Evolutionary conservation across 2,113 vertebrate species (phyloP).

Genomic region (Corydoras maculifer): DNA sequence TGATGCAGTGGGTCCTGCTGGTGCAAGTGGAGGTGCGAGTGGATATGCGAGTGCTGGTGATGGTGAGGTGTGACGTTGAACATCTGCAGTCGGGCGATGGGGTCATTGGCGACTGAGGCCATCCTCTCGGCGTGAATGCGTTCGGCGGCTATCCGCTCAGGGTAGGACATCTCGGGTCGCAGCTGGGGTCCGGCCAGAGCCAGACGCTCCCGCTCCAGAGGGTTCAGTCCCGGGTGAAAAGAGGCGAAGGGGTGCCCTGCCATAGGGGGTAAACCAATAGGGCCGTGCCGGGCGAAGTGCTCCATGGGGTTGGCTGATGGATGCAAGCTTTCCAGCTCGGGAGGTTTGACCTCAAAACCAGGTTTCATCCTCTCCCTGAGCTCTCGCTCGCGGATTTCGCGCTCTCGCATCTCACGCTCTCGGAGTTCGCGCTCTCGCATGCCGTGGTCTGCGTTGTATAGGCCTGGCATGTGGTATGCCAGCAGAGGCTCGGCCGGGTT

Average conservation of each 20-base stretch:
- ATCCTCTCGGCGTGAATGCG: slow-evolving; percentile 91
- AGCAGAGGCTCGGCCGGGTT: slow-evolving; percentile 87
- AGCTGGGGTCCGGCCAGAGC: slow-evolving; percentile 87
- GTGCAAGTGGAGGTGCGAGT: slow-evolving; percentile 97
- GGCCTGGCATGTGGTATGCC: slow-evolving; percentile 92
- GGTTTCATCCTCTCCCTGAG: slow-evolving; percentile 95
- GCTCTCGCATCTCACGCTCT: slow-evolving; percentile 83
- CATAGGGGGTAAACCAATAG: slow-evolving; percentile 83
- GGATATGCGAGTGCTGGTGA: slow-evolving; percentile 98
- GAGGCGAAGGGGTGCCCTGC: slow-evolving; percentile 91
- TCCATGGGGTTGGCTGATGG: slow-evolving; percentile 96
- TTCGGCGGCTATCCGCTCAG: slow-evolving; percentile 90
- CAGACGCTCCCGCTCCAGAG: slow-evolving; percentile 88
- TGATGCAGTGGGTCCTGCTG: slow-evolving; percentile 97
- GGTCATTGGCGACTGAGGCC: slow-evolving; percentile 91
- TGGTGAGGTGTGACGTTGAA: slow-evolving; percentile 98
- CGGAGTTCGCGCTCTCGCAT: slow-evolving; percentile 90
- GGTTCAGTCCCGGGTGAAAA: slow-evolving; percentile 92
- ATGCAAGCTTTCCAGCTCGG: slow-evolving; percentile 87
- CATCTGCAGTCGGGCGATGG: slow-evolving; percentile 94
- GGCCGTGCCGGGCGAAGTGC: slow-evolving; percentile 93
- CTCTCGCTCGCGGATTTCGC: slow-evolving; percentile 88
- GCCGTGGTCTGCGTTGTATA: slow-evolving; percentile 90
- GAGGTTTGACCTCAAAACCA: slow-evolving; percentile 96
- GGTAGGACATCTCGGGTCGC: slow-evolving; percentile 94